These are phyloP conservation scores for Gryllus bimaculatus DNA, from an alignment of 1,140 invertebrate species.

Conservation along the genomic window DNA sequence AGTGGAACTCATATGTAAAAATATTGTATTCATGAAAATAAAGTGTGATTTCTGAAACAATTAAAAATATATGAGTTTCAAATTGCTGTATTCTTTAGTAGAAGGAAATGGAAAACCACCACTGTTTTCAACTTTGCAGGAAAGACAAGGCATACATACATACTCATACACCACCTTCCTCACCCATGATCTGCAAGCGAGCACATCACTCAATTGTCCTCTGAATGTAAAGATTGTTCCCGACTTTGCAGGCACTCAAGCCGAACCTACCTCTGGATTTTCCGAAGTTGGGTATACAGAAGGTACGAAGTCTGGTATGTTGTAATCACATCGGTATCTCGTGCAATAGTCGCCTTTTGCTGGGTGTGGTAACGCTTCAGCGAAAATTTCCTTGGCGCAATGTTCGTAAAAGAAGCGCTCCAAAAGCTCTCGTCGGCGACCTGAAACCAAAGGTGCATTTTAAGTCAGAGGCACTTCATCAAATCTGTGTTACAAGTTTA, in stretches of 20 bases:
- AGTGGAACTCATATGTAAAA: too few species aligned
- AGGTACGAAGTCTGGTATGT: background rate
- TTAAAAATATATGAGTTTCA: too few species aligned
- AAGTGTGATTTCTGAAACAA: too few species aligned
- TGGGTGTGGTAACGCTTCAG: background rate
- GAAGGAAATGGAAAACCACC: too few species aligned
- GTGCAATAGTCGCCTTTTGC: background rate
- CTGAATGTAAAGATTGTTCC: background rate
- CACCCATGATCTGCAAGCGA: background rate
- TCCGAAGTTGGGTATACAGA: background rate
- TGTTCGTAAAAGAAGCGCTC: background rate
- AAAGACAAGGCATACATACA: background rate
- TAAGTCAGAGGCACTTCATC: too few species aligned
- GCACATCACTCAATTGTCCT: background rate
- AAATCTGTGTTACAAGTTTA: too few species aligned
- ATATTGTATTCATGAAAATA: too few species aligned
- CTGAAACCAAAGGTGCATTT: background rate
- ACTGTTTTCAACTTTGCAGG: background rate
- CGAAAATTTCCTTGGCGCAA: background rate
- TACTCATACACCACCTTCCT: background rate
- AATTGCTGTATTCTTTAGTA: too few species aligned
- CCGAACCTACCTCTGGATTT: background rate
- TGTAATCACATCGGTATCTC: background rate
- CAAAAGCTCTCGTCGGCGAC: background rate
- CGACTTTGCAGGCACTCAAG: background rate